These are phyloP conservation scores for Trissonchulus sp. DNA, from an alignment of 2,888 invertebrate genomes.

Conservation along the genomic window DNA sequence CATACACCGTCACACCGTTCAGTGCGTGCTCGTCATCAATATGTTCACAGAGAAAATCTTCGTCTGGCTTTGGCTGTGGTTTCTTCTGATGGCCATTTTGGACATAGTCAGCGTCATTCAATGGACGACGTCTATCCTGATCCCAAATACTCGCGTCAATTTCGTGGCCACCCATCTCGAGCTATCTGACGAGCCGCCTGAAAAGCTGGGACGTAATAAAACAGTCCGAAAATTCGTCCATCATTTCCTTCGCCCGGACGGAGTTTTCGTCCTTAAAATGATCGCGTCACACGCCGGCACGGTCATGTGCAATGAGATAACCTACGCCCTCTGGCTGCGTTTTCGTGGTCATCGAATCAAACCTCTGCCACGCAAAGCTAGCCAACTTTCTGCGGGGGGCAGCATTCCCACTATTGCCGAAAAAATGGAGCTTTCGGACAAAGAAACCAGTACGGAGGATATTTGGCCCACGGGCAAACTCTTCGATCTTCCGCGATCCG, in stretches of 20 bases:
- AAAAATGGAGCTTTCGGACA: too few species aligned
- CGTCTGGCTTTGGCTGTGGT: slow-evolving; percentile 52
- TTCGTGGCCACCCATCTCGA: slow-evolving; percentile 42
- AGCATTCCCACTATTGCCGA: too few species aligned
- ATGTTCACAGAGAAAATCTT: slow-evolving; percentile 52
- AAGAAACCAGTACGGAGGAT: too few species aligned
- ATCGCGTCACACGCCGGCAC: slow-evolving; percentile 44
- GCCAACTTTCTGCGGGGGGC: too few species aligned
- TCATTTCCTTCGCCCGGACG: slow-evolving; percentile 48
- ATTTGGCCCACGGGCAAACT: too few species aligned
- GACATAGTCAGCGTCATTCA: slow-evolving; percentile 46
- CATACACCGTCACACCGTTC: slow-evolving; percentile 46
- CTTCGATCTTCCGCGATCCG: too few species aligned
- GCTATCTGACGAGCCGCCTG: slow-evolving; percentile 32
- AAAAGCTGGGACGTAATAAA: too few species aligned
- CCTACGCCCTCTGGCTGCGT: slow-evolving; percentile 30
- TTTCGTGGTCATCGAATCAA: slow-evolving; percentile 27
- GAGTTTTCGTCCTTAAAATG: slow-evolving; percentile 44
- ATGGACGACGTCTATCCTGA: slow-evolving; percentile 45
- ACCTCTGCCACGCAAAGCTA: too few species aligned
- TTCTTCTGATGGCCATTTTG: slow-evolving; percentile 46
- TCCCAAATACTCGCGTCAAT: slow-evolving; percentile 21
- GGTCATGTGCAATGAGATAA: slow-evolving; percentile 31
- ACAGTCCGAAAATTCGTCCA: slow-evolving; percentile 42
- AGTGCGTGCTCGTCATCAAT: slow-evolving; percentile 48